Percentiles rank a stretch among this genome's conserved stretches.
phyloP scores from a whole-genome alignment of 1,140 invertebrate genomes.

The Scylla paramamosain region DNA sequence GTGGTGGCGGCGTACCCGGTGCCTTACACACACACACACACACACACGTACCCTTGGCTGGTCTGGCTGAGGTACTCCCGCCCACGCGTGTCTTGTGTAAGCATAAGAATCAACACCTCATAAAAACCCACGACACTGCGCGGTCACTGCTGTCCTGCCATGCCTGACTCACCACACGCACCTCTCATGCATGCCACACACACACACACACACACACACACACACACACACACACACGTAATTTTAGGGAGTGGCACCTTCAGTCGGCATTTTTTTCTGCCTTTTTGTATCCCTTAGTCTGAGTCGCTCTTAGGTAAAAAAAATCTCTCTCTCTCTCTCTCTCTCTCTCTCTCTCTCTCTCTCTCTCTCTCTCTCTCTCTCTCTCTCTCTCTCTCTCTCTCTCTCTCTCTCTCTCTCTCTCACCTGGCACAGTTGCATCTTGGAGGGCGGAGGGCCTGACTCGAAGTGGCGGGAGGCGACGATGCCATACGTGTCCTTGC shows the following conservation, averaged over 20 bases:
- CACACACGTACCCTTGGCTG: background rate
- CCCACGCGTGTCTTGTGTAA: no score
- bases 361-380: no score
- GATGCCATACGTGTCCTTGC: conserved; percentile 46
- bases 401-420: background rate
- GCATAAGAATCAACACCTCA: no score
- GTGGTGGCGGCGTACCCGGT: background rate
- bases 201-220: conserved; percentile 25
- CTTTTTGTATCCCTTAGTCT: no score
- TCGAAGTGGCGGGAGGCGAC: conserved; percentile 56
- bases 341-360: no score
- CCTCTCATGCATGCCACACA: background rate
- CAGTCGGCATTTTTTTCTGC: background rate
- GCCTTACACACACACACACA: conserved; percentile 7
- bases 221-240: background rate
- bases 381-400: no score
- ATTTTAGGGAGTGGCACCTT: background rate
- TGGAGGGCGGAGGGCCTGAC: conserved; percentile 66
- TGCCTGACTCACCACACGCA: no score
- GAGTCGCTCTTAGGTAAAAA: no score
- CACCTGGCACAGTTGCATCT: conserved; percentile 58
- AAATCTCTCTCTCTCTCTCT: no score
- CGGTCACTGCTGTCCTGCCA: no score
- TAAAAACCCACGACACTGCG: no score
- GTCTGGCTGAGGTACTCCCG: no score